Percentiles rank a stretch among this genome's conserved stretches.
Evolutionary conservation across 1,140 invertebrate species (phyloP).

Genomic region (Drosophila auraria): DNA sequence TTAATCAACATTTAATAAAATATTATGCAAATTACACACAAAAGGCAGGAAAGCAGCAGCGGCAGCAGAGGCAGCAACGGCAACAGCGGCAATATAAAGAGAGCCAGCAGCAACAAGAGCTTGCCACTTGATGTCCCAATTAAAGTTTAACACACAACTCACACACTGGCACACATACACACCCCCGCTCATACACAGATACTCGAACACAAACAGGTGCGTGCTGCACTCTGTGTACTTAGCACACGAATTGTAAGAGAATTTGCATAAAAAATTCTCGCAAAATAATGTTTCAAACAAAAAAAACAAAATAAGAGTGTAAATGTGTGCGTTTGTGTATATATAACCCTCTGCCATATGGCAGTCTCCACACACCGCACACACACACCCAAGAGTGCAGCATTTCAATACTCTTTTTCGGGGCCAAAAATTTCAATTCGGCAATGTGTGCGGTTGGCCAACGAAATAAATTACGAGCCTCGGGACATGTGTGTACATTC

Average conservation of each 20-base stretch:
- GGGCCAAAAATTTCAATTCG: constrained; percentile 18
- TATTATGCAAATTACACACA: constrained; percentile 71
- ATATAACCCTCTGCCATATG: constrained; percentile 29
- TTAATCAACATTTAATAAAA: constrained; percentile 83
- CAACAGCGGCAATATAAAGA: constrained; percentile 19
- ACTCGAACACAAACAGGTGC: constrained; percentile 53
- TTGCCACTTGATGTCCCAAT: constrained; percentile 79
- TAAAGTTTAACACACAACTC: constrained; percentile 72
- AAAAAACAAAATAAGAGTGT: constrained; percentile 19
- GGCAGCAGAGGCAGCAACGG: constrained; percentile 1
- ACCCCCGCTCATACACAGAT: constrained; percentile 16
- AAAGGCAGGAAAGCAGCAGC: constrained; percentile 38
- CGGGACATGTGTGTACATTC: constrained; percentile 39
- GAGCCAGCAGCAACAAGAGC: constrained; percentile 46
- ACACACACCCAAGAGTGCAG: neutral
- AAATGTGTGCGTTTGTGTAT: constrained; percentile 6
- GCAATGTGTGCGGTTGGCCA: constrained; percentile 25
- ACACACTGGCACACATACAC: constrained; percentile 17
- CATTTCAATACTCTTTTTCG: constrained; percentile 35
- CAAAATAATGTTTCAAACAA: constrained; percentile 49
- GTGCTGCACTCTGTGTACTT: constrained; percentile 69
- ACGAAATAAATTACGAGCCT: constrained; percentile 34
- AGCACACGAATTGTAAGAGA: constrained; percentile 73
- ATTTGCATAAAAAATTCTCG: constrained; percentile 72
- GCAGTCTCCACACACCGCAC: neutral